Conservation (phyloP, 1,140 invertebrate genomes). For the Aphelenchoides fujianensis region DNA sequence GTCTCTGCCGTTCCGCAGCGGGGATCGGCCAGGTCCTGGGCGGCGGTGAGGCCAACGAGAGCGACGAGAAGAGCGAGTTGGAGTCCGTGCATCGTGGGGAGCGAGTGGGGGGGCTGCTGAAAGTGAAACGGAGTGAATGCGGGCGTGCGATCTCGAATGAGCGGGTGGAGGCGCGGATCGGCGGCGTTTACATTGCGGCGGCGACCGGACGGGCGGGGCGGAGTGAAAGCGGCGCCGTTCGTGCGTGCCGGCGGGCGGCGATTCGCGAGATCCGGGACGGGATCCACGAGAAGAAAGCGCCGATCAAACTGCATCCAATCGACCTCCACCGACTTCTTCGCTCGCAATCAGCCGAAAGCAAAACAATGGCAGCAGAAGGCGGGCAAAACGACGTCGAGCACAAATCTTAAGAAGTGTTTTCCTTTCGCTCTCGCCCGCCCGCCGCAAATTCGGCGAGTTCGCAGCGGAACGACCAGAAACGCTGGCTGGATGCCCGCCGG, state of each 20-base stretch:
- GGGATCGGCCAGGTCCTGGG: constrained; percentile 22
- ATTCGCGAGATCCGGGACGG: not conserved
- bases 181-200: not conserved
- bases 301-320: not conserved
- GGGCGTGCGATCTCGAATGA: not conserved
- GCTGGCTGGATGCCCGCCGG: not conserved
- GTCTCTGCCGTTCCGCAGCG: constrained; percentile 24
- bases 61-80: not conserved
- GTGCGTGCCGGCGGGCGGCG: not conserved
- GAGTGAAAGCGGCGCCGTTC: not conserved
- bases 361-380: too few species aligned
- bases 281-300: not conserved
- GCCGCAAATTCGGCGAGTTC: not conserved
- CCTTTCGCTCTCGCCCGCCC: too few species aligned
- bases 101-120: not conserved
- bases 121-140: not conserved
- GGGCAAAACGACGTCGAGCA: too few species aligned
- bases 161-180: not conserved
- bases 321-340: too few species aligned
- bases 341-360: too few species aligned
- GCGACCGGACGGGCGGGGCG: not conserved
- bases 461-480: not conserved
- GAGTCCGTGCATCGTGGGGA: not conserved
- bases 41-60: not conserved
- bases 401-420: too few species aligned